Evolutionary conservation across 2,797 vertebrate species (phyloP), one percentile per base, ranked within the genome.

Genomic region (Garrulus glandarius): DNA sequence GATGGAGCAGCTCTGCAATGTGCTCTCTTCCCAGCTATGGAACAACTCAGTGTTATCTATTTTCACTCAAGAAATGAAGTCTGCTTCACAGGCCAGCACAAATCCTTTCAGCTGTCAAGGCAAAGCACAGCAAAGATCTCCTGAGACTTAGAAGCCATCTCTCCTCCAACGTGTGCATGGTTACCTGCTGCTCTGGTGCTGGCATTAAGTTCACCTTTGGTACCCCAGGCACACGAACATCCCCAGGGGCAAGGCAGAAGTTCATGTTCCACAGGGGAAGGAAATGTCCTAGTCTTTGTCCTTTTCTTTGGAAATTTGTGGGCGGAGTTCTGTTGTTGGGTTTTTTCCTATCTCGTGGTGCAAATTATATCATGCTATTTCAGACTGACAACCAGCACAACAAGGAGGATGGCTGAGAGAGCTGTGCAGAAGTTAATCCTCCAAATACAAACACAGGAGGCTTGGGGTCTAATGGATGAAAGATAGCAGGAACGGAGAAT

Each of bases 371-470:
- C 43, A 32, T 4, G 9, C 20, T 5, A 56, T 79, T 84, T 80
- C 70, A 92, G 72, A 44, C 27, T 74, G 67, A 37, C 47, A 76
- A 30, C 34, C 24, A 61, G 37, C 84, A 89, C 43, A 59, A 57
- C 70, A 53, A 84, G 76, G n/a, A 60, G 16, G 10, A 39, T 15
- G 37, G 37, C 61, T 65, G 15, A 78, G 37, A 20, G 26, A 64
- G 41, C 41, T 56, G 43, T 15, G 47, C 39, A 93, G 36, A 80
- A 92, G 26, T 67, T 93, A 95, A 84, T 72, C 69, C 47, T 89
- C 75, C 69, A 86, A 72, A 52, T 2, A 72, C n/a, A 55, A 93
- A 32, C n/a, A 69, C 1, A 5, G 47, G 46, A 88, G 50, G 30
- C 41, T 75, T 46, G 34, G 26, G 7, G 49, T 59, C 70, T 78